Base-by-base conservation (phyloP, 2,797 vertebrate species). In the Trematomus bernacchii region DNA sequence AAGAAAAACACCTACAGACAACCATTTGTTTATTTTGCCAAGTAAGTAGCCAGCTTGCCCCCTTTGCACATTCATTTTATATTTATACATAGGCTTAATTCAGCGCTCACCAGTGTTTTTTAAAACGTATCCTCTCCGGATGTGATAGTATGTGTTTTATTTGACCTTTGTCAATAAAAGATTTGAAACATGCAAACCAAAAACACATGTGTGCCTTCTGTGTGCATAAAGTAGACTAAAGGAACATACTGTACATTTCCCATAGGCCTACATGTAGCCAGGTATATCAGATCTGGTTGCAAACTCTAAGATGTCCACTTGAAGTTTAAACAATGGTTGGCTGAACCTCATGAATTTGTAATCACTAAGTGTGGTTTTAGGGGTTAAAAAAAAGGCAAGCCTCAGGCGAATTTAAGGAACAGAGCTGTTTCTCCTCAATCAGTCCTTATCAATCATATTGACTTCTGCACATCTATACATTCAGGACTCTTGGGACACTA, bases 381-480 rank as follows among this genome's bases (percentile, higher is more conserved):
- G 42, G 37, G 42, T 42, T 61, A 27, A 6, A 6, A 47, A 63
- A 50, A 33, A 7, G 8, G n/a, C 4, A 37, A 46, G 40, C 42
- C 3, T n/a, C 27, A 40, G 13, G 15, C 57, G 14, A 68, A 16
- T 10, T 9, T 10, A 23, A 47, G 33, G 21, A 43, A 66, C 19
- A 21, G 2, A 59, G 42, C 12, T 58, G 10, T 54, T 27, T 12
- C 23, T 54, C 33, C 33, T 53, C 6, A 53, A 21, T 54, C 53
- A 59, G 40, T 66, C n/a, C 27, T 60, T 27, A 74, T 77, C 47
- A 14, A 43, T 68, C 23, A 64, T 33, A 48, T 15, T 53, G 69
- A 79, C 21, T 44, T 67, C 23, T 66, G 2, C n/a, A 43, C 43
- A 50, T 48, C 53, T 3, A 46, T 43, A 30, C 19, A 27, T 69